phyloP scores from a whole-genome alignment of 1,140 invertebrate species.

The Sweltsa coloradensis region DNA sequence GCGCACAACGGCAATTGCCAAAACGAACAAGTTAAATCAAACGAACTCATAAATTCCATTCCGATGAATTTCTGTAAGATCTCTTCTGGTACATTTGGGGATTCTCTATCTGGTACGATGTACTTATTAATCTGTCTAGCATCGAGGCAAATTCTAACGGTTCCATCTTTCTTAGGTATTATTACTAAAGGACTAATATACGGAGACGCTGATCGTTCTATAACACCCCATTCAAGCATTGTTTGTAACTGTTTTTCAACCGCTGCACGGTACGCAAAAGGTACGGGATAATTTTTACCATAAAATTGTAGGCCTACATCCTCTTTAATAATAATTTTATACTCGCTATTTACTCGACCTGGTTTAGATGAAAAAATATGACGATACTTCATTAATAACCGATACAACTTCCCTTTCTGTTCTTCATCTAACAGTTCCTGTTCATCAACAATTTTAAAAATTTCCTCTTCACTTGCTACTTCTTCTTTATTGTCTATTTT shows the following conservation, averaged over 20 bases:
- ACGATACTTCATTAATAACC: too few species aligned
- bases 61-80: constrained; percentile 21
- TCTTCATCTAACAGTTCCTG: too few species aligned
- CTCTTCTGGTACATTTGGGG: neutral
- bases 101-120: neutral
- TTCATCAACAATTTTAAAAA: too few species aligned
- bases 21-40: constrained; percentile 30
- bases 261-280: neutral
- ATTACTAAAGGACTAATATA: neutral
- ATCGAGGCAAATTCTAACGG: constrained; percentile 1
- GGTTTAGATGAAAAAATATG: neutral
- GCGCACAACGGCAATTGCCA: constrained; percentile 28
- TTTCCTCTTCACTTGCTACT: too few species aligned
- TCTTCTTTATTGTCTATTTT: too few species aligned
- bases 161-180: neutral
- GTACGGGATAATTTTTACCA: neutral
- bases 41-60: constrained; percentile 22
- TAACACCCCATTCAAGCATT: neutral
- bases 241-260: neutral
- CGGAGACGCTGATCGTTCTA: neutral
- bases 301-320: neutral
- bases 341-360: neutral
- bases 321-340: neutral
- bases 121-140: neutral
- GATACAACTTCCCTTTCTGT: too few species aligned